These are phyloP conservation scores for Hyperopisus bebe DNA, from an alignment of 2,113 vertebrate genomes.

Conservation along the genomic window DNA sequence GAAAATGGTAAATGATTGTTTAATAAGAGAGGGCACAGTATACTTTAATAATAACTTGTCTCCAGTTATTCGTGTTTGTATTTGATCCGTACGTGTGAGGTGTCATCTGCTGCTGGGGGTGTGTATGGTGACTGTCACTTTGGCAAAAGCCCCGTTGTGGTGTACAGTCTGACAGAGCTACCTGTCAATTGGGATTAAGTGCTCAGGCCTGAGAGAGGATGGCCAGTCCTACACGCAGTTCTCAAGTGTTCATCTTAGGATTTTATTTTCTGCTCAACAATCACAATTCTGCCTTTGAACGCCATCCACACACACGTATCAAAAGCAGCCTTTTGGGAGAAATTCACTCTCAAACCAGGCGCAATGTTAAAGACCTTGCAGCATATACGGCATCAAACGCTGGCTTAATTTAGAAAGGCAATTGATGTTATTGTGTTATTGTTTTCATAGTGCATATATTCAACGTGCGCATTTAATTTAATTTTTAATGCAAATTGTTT, in stretches of 20 bases:
- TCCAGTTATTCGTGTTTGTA: not conserved
- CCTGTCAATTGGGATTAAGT: conserved; percentile 1
- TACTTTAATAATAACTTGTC: not conserved
- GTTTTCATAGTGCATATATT: not conserved
- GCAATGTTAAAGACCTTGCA: not conserved
- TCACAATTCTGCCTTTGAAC: not conserved
- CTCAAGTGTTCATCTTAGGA: not conserved
- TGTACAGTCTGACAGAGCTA: not conserved
- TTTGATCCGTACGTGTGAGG: not conserved
- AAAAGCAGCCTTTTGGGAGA: not conserved
- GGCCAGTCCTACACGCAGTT: not conserved
- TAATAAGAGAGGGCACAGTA: not conserved
- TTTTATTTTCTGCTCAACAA: not conserved
- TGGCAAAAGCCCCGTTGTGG: not conserved
- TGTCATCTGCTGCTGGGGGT: not conserved
- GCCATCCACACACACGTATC: not conserved
- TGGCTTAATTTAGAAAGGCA: not conserved
- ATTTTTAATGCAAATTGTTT: not conserved
- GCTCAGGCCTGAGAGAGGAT: not conserved
- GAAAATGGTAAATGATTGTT: not conserved
- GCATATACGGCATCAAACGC: not conserved
- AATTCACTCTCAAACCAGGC: not conserved
- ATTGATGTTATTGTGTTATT: not conserved
- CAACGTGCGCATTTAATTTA: not conserved
- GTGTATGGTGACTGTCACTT: not conserved